These are phyloP conservation scores for Orthosia cruda DNA, from an alignment of 2,888 invertebrate genomes.

Conservation along the genomic window DNA sequence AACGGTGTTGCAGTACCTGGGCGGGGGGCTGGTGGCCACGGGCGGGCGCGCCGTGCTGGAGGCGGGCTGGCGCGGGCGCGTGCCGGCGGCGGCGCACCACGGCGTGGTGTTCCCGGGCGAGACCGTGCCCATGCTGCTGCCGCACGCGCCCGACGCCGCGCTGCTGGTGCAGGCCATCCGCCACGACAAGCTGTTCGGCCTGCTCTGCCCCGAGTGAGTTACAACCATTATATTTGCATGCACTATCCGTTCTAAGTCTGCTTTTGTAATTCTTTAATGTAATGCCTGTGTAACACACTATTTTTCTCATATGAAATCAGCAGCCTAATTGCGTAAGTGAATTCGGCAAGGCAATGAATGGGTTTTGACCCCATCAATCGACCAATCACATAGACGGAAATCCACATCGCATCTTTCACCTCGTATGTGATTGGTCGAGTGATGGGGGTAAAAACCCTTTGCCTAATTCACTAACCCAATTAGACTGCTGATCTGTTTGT, in stretches of 20 bases:
- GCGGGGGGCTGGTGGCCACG: conserved; percentile 76
- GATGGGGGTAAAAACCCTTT: no score
- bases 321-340: no score
- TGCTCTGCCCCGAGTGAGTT: conserved; percentile 86
- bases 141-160: conserved; percentile 73
- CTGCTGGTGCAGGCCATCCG: conserved; percentile 74
- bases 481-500: no score
- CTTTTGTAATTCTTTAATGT: neutral
- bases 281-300: neutral
- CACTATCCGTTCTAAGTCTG: neutral
- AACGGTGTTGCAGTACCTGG: conserved; percentile 82
- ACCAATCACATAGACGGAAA: no score
- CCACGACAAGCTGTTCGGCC: conserved; percentile 83
- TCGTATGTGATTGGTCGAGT: no score
- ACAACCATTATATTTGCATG: neutral
- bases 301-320: no score
- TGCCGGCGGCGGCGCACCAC: conserved; percentile 83
- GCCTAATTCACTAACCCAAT: no score
- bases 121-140: conserved; percentile 87
- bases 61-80: conserved; percentile 84
- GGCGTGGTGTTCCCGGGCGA: conserved; percentile 89
- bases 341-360: no score
- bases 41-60: conserved; percentile 84
- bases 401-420: no score
- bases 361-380: no score